These are phyloP conservation scores for Amblyteles armatorius DNA, from an alignment of 2,888 invertebrate species.

Conservation along the genomic window DNA sequence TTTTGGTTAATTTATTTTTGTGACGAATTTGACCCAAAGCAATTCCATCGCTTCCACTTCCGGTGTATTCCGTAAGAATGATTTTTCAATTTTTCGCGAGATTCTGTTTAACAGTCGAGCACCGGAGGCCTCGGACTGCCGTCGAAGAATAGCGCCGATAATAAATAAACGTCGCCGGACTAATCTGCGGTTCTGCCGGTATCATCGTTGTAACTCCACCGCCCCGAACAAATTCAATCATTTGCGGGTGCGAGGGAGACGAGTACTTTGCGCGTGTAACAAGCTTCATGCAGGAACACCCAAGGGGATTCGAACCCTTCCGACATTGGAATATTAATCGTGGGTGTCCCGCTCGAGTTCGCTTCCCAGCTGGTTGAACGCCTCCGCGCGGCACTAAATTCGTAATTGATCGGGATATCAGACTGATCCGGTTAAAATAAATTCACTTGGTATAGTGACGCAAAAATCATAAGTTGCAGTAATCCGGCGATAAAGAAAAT, in stretches of 20 bases:
- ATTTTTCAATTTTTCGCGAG: too few species aligned
- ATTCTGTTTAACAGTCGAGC: too few species aligned
- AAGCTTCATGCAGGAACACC: slow-evolving; percentile 33
- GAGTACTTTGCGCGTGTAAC: slow-evolving; percentile 52
- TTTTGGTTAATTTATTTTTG: too few species aligned
- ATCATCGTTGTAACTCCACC: not conserved
- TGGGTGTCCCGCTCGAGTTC: slow-evolving; percentile 75
- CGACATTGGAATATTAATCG: slow-evolving; percentile 75
- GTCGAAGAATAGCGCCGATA: not conserved
- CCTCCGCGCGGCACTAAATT: slow-evolving; percentile 44
- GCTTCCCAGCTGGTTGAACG: slow-evolving; percentile 75
- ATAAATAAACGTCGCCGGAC: not conserved
- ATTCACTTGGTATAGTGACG: not conserved
- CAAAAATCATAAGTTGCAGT: not conserved
- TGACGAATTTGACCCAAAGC: too few species aligned
- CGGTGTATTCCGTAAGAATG: too few species aligned
- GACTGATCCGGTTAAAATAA: slow-evolving; percentile 56
- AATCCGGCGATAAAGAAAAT: not conserved
- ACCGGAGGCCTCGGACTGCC: not conserved
- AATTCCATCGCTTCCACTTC: too few species aligned
- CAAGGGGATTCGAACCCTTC: slow-evolving; percentile 66
- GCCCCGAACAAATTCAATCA: slow-evolving; percentile 64
- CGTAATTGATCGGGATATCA: slow-evolving; percentile 56
- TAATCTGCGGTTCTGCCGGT: not conserved
- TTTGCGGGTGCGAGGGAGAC: slow-evolving; percentile 43